phyloP scores from a whole-genome alignment of 2,888 invertebrate species.

The Epistrophe eligans region DNA sequence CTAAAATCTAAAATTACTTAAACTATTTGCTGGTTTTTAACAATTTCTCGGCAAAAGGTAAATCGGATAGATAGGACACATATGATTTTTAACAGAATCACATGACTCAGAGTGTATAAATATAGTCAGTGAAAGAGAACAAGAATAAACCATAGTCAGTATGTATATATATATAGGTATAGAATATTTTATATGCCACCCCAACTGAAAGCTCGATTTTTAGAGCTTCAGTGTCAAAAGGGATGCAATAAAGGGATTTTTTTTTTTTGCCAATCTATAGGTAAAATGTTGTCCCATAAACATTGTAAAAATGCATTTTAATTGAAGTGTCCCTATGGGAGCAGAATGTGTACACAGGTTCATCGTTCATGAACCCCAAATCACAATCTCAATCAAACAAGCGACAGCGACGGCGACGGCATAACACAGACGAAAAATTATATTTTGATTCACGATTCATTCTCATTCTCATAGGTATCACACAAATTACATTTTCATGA shows the following conservation, averaged over 20 bases:
- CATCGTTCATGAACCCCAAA: slow-evolving; percentile 61
- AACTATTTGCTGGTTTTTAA: no score
- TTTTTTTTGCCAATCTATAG: slow-evolving; percentile 6
- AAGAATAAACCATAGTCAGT: neutral
- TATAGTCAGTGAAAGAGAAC: neutral
- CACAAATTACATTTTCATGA: slow-evolving; percentile 30
- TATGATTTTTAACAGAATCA: neutral
- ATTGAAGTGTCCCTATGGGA: slow-evolving; percentile 83
- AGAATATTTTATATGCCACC: neutral
- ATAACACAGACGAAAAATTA: slow-evolving; percentile 28
- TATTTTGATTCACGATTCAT: slow-evolving; percentile 68
- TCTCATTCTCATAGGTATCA: slow-evolving; percentile 56
- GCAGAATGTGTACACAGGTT: neutral
- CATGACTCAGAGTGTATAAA: neutral
- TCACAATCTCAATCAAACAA: slow-evolving; percentile 64
- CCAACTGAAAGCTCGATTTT: slow-evolving; percentile 47
- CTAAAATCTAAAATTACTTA: no score
- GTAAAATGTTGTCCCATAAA: slow-evolving; percentile 81
- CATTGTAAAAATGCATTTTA: slow-evolving; percentile 82
- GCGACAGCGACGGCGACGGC: neutral
- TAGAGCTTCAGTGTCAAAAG: slow-evolving; percentile 37
- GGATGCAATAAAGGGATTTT: neutral
- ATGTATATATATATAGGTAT: neutral
- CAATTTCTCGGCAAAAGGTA: no score
- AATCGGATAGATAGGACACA: neutral